Percentiles rank a stretch among this genome's conserved stretches.
These are phyloP conservation scores for Cavia porcellus DNA, from an alignment of 2,113 vertebrate species.

Conservation along the genomic window DNA sequence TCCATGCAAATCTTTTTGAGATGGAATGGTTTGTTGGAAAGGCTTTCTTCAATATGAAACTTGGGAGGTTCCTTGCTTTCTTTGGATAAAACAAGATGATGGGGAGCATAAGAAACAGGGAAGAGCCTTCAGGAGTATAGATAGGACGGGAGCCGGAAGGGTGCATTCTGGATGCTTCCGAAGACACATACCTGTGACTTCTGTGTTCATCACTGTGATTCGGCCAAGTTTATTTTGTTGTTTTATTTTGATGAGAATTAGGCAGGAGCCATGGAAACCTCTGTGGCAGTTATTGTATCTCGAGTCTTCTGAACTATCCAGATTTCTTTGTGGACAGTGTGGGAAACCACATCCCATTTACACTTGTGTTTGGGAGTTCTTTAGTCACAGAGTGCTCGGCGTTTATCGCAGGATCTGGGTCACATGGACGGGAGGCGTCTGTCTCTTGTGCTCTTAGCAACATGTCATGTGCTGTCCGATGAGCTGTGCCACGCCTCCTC, in stretches of 20 bases:
- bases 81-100: neutral
- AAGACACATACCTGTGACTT: conserved; percentile 15
- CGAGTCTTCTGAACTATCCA: neutral
- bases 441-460: neutral
- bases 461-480: neutral
- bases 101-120: neutral
- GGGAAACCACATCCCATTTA: neutral
- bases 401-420: conserved; percentile 2
- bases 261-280: conserved; percentile 53
- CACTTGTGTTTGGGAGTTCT: neutral
- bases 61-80: neutral
- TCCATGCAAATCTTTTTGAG: neutral
- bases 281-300: neutral
- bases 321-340: conserved; percentile 21
- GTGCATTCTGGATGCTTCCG: neutral
- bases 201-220: neutral
- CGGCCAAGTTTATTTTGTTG: neutral
- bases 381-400: neutral
- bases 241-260: conserved; percentile 17
- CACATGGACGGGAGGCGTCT: neutral
- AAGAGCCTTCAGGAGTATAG: neutral
- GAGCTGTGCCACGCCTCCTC: neutral
- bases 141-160: neutral
- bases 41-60: neutral
- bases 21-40: neutral